Evolutionary conservation across 2,888 invertebrate species (phyloP), one percentile per base, ranked within the genome.

Genomic region (Vesta saturnalis): DNA sequence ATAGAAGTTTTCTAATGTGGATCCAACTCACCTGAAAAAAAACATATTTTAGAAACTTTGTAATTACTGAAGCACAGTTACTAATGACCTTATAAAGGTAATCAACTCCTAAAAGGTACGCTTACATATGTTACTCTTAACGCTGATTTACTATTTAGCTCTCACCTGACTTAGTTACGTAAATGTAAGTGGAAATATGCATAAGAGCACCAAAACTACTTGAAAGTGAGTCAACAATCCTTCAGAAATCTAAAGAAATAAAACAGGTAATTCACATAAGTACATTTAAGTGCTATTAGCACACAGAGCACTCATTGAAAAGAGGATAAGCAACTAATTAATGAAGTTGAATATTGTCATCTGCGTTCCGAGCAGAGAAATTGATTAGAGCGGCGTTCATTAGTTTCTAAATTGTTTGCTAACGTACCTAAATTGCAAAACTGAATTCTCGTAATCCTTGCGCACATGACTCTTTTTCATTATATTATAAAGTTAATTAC

Each of bases 321-420:
- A 8, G 39, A 39, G 52, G 52, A 10, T 12, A 19, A 52, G 16
- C 19, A 19, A 52, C 52, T 52, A 52, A 52, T 52, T 52, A 52
- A 52, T 52, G 52, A 52, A 52, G 52, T 52, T 52, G 52, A 52
- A 52, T 8, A 47, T 19, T 52, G 52, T 52, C 19, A 19, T 12
- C 52, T 21, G 3, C n/a, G 52, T 15, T 19, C 52, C 52, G 21
- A 19, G 52, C 22, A 52, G 19, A 52, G 19, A 52, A 52, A n/a
- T n/a, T 52, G 52, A 52, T 19, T 52, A 52, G 52, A 21, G 21
- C 52, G 1, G 52, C 19, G 52, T 52, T 52, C 52, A 52, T 52
- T 52, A 52, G 52, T 52, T 52, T 52, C 52, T 52, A 52, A 52
- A 52, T 52, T 52, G 52, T 52, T 52, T 52, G 52, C 19, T 21